Percentiles rank a stretch among this genome's conserved stretches.
These are phyloP conservation scores for Ptilonorhynchus violaceus DNA, from an alignment of 2,113 vertebrate genomes.

Conservation along the genomic window DNA sequence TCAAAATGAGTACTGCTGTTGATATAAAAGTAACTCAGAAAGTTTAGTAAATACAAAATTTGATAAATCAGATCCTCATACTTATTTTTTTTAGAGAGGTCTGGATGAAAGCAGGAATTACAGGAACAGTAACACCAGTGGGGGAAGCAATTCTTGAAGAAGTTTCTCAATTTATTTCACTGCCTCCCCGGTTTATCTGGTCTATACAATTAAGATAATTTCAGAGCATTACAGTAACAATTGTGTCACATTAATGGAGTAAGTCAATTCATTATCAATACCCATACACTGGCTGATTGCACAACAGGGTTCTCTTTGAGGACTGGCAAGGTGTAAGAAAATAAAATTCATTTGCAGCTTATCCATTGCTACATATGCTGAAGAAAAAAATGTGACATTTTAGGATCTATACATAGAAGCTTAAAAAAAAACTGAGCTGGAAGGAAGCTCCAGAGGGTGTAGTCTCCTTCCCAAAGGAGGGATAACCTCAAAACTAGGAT, in stretches of 20 bases:
- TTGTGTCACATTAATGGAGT: background rate
- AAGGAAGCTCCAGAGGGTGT: background rate
- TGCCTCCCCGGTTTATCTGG: background rate
- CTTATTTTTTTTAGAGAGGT: background rate
- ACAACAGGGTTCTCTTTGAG: background rate
- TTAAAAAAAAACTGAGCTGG: accelerated
- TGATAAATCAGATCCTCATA: too few relatives aligned
- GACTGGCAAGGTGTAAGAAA: background rate
- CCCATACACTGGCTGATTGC: background rate
- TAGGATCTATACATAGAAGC: background rate
- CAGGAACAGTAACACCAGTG: background rate
- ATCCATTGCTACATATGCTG: background rate
- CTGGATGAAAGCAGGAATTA: background rate
- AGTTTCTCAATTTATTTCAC: background rate
- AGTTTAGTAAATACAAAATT: too few relatives aligned
- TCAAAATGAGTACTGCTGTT: background rate
- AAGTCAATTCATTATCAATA: background rate
- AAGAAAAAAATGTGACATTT: background rate
- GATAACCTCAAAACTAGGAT: background rate
- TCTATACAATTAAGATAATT: background rate
- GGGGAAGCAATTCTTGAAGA: background rate
- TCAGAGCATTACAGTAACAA: background rate
- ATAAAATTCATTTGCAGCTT: background rate
- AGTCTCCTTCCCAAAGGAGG: background rate
- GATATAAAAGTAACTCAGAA: background rate